Conservation (phyloP, 2,797 vertebrate genomes). For the Cheirogaleus major region DNA sequence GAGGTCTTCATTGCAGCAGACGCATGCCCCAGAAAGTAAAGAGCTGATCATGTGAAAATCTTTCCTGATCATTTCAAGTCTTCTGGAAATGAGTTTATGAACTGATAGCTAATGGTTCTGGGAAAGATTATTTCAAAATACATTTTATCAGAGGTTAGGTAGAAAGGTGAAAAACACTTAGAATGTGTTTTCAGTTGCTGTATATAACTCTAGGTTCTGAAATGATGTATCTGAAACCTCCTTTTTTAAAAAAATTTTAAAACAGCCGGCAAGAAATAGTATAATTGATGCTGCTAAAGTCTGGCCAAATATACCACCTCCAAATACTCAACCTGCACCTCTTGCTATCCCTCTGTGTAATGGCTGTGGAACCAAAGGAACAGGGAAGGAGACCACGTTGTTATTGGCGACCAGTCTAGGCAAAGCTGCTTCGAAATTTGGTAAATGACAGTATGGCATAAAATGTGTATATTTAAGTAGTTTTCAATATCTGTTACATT, state of each 20-base stretch:
- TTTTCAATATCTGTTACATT: neutral
- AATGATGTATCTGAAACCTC: conserved; percentile 66
- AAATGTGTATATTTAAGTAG: conserved; percentile 49
- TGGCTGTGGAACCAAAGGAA: conserved; percentile 92
- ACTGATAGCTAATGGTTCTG: neutral
- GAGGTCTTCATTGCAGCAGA: neutral
- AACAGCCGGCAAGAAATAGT: conserved; percentile 90
- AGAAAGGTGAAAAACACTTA: conserved; percentile 43
- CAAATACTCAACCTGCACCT: conserved; percentile 87
- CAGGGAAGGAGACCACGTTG: conserved; percentile 89
- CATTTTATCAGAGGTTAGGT: conserved; percentile 45
- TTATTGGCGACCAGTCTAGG: conserved; percentile 88
- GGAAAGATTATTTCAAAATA: conserved; percentile 38
- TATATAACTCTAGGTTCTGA: conserved; percentile 53
- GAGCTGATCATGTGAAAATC: neutral
- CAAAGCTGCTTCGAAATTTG: conserved; percentile 92
- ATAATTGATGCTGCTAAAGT: conserved; percentile 89
- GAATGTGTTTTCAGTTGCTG: conserved; percentile 49
- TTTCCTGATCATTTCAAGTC: conserved; percentile 7
- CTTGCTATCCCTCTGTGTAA: conserved; percentile 93
- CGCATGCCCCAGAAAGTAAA: neutral
- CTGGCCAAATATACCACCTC: conserved; percentile 94
- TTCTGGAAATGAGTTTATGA: conserved; percentile 21
- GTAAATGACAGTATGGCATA: conserved; percentile 81
- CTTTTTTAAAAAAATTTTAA: conserved; percentile 63